These are phyloP conservation scores for Meghimatium bilineatum DNA, from an alignment of 2,888 invertebrate genomes.

Conservation along the genomic window DNA sequence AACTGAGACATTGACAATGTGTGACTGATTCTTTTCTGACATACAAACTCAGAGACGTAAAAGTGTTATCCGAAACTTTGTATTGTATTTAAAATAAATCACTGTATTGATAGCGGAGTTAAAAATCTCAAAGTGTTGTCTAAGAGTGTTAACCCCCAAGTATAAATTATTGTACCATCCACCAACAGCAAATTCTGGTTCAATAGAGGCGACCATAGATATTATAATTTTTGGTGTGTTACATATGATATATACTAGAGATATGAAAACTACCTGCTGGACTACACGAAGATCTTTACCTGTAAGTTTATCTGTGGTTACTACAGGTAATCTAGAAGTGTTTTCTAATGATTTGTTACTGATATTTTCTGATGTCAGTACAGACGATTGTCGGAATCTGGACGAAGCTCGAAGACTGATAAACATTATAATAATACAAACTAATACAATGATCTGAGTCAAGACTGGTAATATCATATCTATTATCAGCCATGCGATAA, in stretches of 20 bases:
- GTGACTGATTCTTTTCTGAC: too few species aligned
- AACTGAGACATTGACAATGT: too few species aligned
- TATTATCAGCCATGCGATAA: background rate
- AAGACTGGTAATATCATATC: background rate
- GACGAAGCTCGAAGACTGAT: slow-evolving; percentile 1
- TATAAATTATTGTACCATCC: background rate
- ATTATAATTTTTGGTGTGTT: slow-evolving; percentile 27
- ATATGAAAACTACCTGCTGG: slow-evolving; percentile 6
- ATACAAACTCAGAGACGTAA: background rate
- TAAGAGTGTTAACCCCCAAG: background rate
- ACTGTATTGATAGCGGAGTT: background rate
- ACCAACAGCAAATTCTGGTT: slow-evolving; percentile 6
- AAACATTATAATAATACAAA: slow-evolving; percentile 8
- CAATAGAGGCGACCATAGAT: background rate
- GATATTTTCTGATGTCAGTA: background rate
- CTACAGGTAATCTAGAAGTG: background rate
- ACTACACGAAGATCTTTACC: too few species aligned
- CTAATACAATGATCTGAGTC: background rate
- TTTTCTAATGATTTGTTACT: background rate
- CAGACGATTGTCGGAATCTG: slow-evolving; percentile 3
- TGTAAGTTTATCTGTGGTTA: background rate
- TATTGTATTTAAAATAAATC: slow-evolving; percentile 19
- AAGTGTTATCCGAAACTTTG: background rate
- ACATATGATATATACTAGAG: slow-evolving; percentile 2
- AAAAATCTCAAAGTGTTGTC: background rate